Evolutionary conservation across 2,797 vertebrate species (phyloP).

Genomic region (Nyctibius grandis): DNA sequence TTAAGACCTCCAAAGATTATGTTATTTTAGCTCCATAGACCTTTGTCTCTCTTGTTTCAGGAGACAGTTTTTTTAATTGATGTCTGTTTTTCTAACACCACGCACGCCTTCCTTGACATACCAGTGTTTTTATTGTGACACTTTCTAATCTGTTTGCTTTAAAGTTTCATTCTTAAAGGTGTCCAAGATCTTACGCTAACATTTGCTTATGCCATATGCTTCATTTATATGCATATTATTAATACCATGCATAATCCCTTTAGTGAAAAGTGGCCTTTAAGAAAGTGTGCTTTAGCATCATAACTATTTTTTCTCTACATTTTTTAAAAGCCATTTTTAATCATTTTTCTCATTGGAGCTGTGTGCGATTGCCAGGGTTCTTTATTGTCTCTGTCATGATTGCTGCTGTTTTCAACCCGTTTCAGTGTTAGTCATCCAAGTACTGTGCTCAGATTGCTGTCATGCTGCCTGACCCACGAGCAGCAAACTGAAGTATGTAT

Average conservation of each 20-base stretch:
- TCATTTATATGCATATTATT: not conserved
- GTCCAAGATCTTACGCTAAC: not conserved
- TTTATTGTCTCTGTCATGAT: constrained; percentile 30
- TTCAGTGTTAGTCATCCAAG: not conserved
- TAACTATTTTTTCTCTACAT: not conserved
- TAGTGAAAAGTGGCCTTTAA: not conserved
- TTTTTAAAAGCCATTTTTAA: not conserved
- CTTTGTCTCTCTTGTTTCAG: not conserved
- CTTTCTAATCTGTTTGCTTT: not conserved
- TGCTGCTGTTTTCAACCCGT: not conserved
- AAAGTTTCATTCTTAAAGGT: constrained; percentile 13
- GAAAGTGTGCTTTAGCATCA: not conserved
- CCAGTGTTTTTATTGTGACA: not conserved
- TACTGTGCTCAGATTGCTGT: not conserved
- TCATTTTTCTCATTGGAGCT: not conserved
- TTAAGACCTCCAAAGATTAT: not conserved
- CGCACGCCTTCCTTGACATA: fast-evolving
- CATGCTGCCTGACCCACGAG: not conserved
- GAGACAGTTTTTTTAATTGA: not conserved
- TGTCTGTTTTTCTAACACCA: not conserved
- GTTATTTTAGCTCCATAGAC: not conserved
- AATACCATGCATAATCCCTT: not conserved
- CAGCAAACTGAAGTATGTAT: not conserved
- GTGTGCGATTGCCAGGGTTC: not conserved
- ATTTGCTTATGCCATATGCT: not conserved